These are phyloP conservation scores for Hippoglossus stenolepis DNA, from an alignment of 2,113 vertebrate genomes.

Conservation along the genomic window DNA sequence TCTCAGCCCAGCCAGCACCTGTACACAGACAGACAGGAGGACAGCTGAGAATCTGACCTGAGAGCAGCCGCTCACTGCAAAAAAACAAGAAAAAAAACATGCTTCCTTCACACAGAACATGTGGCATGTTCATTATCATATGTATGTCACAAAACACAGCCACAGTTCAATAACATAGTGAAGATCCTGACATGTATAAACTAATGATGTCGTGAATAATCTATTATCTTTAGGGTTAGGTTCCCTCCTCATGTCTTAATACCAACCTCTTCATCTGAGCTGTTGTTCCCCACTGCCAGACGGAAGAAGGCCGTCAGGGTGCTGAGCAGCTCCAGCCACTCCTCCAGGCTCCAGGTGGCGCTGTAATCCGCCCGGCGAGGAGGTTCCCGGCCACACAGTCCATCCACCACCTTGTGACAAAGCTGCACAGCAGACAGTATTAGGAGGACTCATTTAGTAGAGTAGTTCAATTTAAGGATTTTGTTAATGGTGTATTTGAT, in stretches of 20 bases:
- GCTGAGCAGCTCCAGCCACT: conserved; percentile 87
- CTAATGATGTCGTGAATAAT: too few species aligned
- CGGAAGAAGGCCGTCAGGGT: conserved; percentile 80
- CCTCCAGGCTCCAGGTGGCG: conserved; percentile 83
- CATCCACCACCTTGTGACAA: conserved; percentile 90
- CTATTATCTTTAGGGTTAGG: not conserved
- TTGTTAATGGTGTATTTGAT: too few species aligned
- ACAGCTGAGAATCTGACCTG: not conserved
- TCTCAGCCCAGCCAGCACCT: conserved; percentile 84
- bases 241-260: not conserved
- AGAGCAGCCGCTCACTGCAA: not conserved
- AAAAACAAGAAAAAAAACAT: not conserved
- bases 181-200: not conserved
- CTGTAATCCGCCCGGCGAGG: conserved; percentile 86
- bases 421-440: conserved; percentile 78
- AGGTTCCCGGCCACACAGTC: conserved; percentile 86
- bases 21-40: conserved; percentile 17
- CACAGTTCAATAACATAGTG: not conserved
- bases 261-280: conserved; percentile 85
- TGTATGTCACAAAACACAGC: not conserved
- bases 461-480: too few species aligned
- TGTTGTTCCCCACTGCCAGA: conserved; percentile 81
- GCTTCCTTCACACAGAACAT: not conserved
- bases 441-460: not conserved
- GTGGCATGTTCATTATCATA: not conserved